phyloP scores from a whole-genome alignment of 2,797 vertebrate species.

The Arnoldichthys spilopterus region DNA sequence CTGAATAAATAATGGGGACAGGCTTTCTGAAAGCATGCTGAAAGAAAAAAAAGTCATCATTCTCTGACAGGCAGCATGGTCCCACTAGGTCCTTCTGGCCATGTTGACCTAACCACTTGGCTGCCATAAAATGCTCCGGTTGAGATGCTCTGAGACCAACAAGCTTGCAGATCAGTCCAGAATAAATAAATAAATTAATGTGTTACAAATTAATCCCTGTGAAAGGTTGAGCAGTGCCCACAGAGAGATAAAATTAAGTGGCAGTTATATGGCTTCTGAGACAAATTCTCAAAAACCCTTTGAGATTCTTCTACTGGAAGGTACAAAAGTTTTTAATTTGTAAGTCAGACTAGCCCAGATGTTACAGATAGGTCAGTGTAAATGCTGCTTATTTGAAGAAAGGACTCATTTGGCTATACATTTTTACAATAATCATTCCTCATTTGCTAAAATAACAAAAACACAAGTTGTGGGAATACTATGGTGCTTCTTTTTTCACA shows the following conservation, averaged over 20 bases:
- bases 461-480: background rate
- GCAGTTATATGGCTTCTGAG: background rate
- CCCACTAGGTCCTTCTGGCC: background rate
- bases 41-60: background rate
- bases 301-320: background rate
- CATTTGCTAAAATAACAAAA: conserved; percentile 2
- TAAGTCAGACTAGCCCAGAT: background rate
- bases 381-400: background rate
- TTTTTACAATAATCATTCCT: background rate
- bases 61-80: background rate
- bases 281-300: background rate
- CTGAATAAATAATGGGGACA: conserved; percentile 1
- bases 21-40: conserved; percentile 11
- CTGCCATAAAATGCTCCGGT: conserved; percentile 40
- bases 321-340: background rate
- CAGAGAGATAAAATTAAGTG: background rate
- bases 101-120: conserved; percentile 14
- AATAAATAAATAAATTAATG: conserved; percentile 27
- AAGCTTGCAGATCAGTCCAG: background rate
- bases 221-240: background rate
- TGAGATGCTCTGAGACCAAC: conserved; percentile 32
- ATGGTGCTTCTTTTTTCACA: background rate
- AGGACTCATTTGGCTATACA: background rate
- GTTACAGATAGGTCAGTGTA: background rate
- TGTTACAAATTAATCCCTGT: background rate